A percentile compares a stretch with the other conserved stretches of the same genome.
These are phyloP conservation scores for Procambarus clarkii DNA, from an alignment of 1,140 invertebrate genomes.

Conservation along the genomic window DNA sequence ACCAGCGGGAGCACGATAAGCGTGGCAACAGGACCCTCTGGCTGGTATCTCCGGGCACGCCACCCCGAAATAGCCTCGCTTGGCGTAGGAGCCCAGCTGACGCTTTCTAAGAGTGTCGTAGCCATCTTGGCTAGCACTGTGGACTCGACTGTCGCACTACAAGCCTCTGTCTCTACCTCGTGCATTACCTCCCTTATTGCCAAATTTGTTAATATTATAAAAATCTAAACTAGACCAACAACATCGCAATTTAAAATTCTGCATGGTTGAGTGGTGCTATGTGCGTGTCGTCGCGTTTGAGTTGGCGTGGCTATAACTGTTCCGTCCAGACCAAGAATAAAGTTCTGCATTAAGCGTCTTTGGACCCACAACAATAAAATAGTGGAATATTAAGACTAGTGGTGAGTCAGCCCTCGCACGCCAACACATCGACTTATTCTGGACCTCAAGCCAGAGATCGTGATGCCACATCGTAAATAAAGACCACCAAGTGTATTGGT, in stretches of 20 bases:
- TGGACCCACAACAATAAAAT: neutral
- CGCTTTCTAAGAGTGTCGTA: constrained; percentile 13
- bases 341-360: neutral
- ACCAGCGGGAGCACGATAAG: constrained; percentile 14
- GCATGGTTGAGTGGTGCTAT: neutral
- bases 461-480: neutral
- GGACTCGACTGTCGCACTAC: neutral
- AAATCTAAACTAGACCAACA: neutral
- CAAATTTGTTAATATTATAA: neutral
- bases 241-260: neutral
- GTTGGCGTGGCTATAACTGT: neutral
- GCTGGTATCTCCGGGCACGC: constrained; percentile 29
- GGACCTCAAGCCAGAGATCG: neutral
- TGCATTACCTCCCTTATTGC: neutral
- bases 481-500: neutral
- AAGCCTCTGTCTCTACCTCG: neutral
- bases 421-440: neutral
- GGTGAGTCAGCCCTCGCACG: neutral
- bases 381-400: neutral
- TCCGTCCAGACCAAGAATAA: neutral
- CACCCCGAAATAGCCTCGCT: constrained; percentile 17
- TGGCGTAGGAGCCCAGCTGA: constrained; percentile 23
- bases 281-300: neutral
- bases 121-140: neutral
- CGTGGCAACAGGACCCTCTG: constrained; percentile 24